Base-by-base conservation (phyloP, 2,888 invertebrate species). In the Morpho deidamia region DNA sequence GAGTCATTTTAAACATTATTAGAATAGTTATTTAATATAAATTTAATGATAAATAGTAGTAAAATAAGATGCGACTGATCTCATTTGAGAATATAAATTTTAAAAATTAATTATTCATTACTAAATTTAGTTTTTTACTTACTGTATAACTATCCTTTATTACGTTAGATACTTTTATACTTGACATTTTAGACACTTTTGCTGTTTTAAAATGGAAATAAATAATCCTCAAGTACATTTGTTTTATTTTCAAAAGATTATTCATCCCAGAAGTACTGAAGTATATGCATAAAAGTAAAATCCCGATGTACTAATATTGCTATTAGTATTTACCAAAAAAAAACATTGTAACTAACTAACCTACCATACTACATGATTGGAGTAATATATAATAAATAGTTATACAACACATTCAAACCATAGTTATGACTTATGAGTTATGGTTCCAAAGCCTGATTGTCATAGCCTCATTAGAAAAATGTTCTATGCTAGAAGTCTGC, bases 31-130 rank as follows among this genome's bases (percentile, higher is more conserved):
- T 59, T 60, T 56, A 58, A 62, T 11, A 38, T 49, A 53, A 53
- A 61, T 55, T 66, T 59, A 55, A 59, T 60, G 39, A 53, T 47
- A 23, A 43, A 41, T 41, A 52, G 53, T 53, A 46, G 47, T 55
- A 57, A 52, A 56, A 52, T 65, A 65, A 63, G 52, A 51, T 57
- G 58, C 69, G 76, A 82, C 76, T 80, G 83, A 83, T 83, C 83
- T 83, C 83, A 83, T 71, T 69, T 68, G 79, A 81, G 80, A 78
- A 76, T 59, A 51, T 53, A 47, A 43, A 32, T 43, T 44, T 52
- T 37, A 39, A 45, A 39, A 39, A 48, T 48, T 38, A 42, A 38
- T 50, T 50, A 42, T 42, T 45, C 40, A 40, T 32, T 39, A 39
- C 44, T 49, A 53, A 53, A 40, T 40, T 44, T 44, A 39, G 11